These are phyloP conservation scores for Pollimyrus isidori DNA, from an alignment of 2,113 vertebrate genomes.

Conservation along the genomic window DNA sequence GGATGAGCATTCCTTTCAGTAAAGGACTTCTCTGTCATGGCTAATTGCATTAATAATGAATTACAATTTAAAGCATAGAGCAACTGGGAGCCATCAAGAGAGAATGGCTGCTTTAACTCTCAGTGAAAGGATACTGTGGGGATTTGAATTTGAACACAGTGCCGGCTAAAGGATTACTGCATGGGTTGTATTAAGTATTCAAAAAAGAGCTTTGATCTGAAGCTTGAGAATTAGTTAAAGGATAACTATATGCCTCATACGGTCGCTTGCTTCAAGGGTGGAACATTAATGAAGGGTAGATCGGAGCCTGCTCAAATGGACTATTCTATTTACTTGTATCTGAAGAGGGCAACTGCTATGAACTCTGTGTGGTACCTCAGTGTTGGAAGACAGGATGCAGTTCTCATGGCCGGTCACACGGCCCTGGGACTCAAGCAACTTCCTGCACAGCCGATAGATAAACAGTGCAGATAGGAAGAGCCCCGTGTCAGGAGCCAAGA, in stretches of 20 bases:
- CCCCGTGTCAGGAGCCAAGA: constrained; percentile 56
- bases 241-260: neutral
- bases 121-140: neutral
- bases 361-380: constrained; percentile 40
- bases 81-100: neutral
- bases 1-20: neutral
- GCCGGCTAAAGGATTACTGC: neutral
- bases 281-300: neutral
- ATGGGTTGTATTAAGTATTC: neutral
- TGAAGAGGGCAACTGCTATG: neutral
- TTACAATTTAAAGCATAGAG: constrained; percentile 1
- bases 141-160: neutral
- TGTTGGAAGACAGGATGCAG: constrained; percentile 30
- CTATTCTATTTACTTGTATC: neutral
- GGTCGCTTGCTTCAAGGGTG: neutral
- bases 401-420: constrained; percentile 44
- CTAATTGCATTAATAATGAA: constrained; percentile 7
- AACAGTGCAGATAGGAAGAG: constrained; percentile 47
- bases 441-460: constrained; percentile 48
- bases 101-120: neutral
- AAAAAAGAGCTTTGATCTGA: neutral
- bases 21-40: neutral
- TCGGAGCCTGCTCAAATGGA: neutral
- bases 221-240: neutral
- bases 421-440: constrained; percentile 34